A percentile compares a stretch with the other conserved stretches of the same genome.
These are phyloP conservation scores for Drosophila lutescens DNA, from an alignment of 2,888 invertebrate genomes.

Conservation along the genomic window DNA sequence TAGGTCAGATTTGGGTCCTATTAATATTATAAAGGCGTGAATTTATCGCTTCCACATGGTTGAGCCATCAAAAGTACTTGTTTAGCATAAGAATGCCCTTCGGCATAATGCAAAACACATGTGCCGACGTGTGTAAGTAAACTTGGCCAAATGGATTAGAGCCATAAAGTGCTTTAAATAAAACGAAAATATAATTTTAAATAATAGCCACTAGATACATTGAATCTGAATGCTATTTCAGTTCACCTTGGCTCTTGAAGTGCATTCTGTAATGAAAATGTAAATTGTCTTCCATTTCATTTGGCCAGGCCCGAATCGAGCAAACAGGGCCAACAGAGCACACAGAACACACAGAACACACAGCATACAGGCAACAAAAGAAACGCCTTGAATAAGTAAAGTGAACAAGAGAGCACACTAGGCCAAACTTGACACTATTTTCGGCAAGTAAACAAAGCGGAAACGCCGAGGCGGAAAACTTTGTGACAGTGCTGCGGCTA, in stretches of 20 bases:
- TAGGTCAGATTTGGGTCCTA: background rate
- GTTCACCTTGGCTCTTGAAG: slow-evolving; percentile 48
- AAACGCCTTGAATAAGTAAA: slow-evolving; percentile 42
- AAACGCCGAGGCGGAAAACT: slow-evolving; percentile 51
- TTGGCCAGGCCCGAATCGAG: slow-evolving; percentile 30
- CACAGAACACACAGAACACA: background rate
- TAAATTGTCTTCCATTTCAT: slow-evolving; percentile 50
- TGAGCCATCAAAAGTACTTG: slow-evolving; percentile 19
- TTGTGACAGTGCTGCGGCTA: slow-evolving; percentile 55
- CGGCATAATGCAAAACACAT: slow-evolving; percentile 60
- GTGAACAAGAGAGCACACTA: slow-evolving; percentile 48
- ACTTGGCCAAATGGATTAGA: slow-evolving; percentile 15
- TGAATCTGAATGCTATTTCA: slow-evolving; percentile 37
- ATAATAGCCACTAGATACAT: slow-evolving; percentile 18
- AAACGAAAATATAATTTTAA: slow-evolving; percentile 16
- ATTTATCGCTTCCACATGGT: slow-evolving; percentile 32
- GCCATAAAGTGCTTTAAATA: slow-evolving; percentile 5
- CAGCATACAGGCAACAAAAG: slow-evolving; percentile 1
- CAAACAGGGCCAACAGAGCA: slow-evolving; percentile 1
- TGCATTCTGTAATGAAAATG: slow-evolving; percentile 49
- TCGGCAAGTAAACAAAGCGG: slow-evolving; percentile 45
- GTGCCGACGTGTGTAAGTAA: slow-evolving; percentile 15
- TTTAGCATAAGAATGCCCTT: slow-evolving; percentile 42
- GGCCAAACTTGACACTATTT: slow-evolving; percentile 67
- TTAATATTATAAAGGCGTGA: slow-evolving; percentile 13